Evolutionary conservation across 2,113 vertebrate genomes (phyloP).

Genomic region (Thamnophis sirtalis): DNA sequence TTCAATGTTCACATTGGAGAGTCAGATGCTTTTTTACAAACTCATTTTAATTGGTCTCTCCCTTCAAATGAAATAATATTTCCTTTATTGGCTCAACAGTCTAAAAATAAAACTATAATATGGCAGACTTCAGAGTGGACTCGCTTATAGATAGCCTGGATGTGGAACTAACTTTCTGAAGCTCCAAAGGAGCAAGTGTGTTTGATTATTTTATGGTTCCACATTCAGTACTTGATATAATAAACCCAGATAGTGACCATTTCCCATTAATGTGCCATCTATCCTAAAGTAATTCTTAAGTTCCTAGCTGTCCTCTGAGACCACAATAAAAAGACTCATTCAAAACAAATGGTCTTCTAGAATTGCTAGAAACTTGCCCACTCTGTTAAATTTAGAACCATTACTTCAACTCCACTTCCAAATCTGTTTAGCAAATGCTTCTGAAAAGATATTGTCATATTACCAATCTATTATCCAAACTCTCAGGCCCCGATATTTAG

Average conservation of each 20-base stretch:
- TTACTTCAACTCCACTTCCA: neutral
- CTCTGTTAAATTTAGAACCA: neutral
- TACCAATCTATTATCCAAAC: neutral
- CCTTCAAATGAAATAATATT: neutral
- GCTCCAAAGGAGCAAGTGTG: neutral
- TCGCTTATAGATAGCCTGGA: neutral
- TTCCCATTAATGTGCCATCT: neutral
- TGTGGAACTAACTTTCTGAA: neutral
- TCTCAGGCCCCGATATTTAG: neutral
- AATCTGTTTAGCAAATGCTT: neutral
- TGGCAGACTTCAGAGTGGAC: neutral
- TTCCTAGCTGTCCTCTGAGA: neutral
- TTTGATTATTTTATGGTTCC: neutral
- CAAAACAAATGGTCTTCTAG: neutral
- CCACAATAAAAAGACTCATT: neutral
- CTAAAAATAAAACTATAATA: neutral
- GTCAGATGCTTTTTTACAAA: neutral
- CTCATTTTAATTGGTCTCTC: neutral
- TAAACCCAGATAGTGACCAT: neutral
- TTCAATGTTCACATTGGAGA: neutral
- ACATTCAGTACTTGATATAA: neutral
- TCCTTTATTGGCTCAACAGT: neutral
- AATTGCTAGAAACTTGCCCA: neutral
- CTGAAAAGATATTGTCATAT: neutral
- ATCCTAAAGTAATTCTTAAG: neutral